phyloP scores from a whole-genome alignment of 1,140 invertebrate genomes.

The Drosophila ercepeae region DNA sequence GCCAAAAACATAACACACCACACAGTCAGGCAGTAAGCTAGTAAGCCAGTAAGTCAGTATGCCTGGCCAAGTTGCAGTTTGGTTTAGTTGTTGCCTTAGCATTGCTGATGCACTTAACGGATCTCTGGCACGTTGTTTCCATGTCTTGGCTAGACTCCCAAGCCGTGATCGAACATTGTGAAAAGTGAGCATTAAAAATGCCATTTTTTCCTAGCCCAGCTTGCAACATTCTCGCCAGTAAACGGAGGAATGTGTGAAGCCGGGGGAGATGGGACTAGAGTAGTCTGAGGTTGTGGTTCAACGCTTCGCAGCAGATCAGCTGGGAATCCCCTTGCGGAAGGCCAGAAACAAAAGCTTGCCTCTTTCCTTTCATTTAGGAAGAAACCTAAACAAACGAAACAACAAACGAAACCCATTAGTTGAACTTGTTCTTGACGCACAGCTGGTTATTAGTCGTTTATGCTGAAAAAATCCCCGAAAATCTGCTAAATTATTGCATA shows the following conservation, averaged over 20 bases:
- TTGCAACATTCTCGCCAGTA: conserved; percentile 60
- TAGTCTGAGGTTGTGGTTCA: conserved; percentile 15
- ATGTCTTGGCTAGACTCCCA: conserved; percentile 29
- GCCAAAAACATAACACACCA: conserved; percentile 78
- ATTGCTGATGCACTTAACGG: conserved; percentile 73
- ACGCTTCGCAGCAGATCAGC: neutral
- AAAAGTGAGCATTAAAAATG: conserved; percentile 71
- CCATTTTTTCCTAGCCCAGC: conserved; percentile 31
- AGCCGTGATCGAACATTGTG: conserved; percentile 74
- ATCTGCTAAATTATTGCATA: conserved; percentile 44
- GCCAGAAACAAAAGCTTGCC: conserved; percentile 19
- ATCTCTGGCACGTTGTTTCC: conserved; percentile 53
- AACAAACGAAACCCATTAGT: conserved; percentile 7
- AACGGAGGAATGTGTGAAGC: conserved; percentile 40
- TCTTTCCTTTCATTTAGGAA: conserved; percentile 24
- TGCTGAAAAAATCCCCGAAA: conserved; percentile 39
- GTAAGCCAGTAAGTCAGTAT: conserved; percentile 11
- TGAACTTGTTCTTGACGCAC: conserved; percentile 57
- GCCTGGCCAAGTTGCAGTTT: conserved; percentile 15
- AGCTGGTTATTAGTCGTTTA: conserved; percentile 14
- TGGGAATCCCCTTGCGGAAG: conserved; percentile 29
- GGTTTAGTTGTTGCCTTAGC: conserved; percentile 10
- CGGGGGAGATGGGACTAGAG: neutral
- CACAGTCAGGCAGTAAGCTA: conserved; percentile 2
- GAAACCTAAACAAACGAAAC: conserved; percentile 30